Percentiles rank a stretch among this genome's conserved stretches.
These are phyloP conservation scores for Sphaerodactylus townsendi DNA, from an alignment of 2,113 vertebrate species.

Conservation along the genomic window DNA sequence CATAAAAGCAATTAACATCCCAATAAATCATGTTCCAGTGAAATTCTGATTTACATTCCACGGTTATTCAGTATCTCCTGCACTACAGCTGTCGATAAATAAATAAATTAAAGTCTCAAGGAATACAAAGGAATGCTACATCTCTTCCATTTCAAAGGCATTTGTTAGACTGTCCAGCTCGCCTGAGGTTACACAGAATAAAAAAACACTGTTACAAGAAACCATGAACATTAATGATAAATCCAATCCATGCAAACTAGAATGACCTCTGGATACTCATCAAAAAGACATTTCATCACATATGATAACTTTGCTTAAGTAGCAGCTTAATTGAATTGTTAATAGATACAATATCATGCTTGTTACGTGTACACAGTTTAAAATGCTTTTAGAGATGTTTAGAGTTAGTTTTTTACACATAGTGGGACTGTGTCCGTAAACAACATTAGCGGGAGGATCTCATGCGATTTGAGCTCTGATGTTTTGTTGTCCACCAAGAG, in stretches of 20 bases:
- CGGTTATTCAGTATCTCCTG: neutral
- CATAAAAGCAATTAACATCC: neutral
- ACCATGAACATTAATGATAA: neutral
- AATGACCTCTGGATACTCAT: neutral
- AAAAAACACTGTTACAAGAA: neutral
- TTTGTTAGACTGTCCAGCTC: neutral
- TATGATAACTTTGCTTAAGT: neutral
- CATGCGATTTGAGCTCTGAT: neutral
- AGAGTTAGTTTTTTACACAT: conserved; percentile 5
- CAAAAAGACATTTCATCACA: neutral
- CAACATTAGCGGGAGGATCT: no score
- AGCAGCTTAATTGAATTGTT: conserved; percentile 11
- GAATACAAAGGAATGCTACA: neutral
- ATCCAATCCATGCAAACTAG: neutral
- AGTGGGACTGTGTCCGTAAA: neutral
- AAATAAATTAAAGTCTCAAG: neutral
- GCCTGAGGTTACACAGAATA: neutral
- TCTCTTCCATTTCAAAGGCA: neutral
- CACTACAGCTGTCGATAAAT: neutral
- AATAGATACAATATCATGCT: neutral
- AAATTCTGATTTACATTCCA: neutral
- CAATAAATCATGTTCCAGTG: neutral
- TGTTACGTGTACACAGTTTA: neutral
- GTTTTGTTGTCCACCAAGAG: neutral
- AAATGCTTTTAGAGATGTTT: neutral